phyloP scores from a whole-genome alignment of 2,888 invertebrate species.

The Lasioglossum vierecki region DNA sequence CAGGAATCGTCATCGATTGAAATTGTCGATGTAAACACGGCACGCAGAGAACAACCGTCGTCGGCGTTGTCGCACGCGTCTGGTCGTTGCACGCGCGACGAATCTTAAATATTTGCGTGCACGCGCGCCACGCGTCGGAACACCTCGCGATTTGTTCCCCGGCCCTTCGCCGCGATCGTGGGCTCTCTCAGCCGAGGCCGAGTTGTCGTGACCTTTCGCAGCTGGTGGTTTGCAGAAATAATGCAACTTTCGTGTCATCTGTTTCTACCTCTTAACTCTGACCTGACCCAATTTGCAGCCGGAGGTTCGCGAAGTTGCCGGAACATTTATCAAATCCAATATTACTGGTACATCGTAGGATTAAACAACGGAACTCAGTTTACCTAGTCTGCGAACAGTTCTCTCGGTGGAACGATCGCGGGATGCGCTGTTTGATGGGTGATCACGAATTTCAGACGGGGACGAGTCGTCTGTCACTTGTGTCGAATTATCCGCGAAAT shows the following conservation, averaged over 20 bases:
- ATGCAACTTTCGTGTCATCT: slow-evolving; percentile 71
- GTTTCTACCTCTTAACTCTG: slow-evolving; percentile 46
- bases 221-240: slow-evolving; percentile 61
- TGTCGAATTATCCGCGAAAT: neutral
- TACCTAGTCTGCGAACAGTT: neutral
- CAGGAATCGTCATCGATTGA: neutral
- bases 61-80: slow-evolving; percentile 7
- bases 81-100: slow-evolving; percentile 56
- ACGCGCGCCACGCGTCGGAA: slow-evolving; percentile 66
- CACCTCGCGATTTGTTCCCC: slow-evolving; percentile 70
- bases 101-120: slow-evolving; percentile 74
- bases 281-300: slow-evolving; percentile 5
- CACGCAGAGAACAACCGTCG: slow-evolving; percentile 6
- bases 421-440: neutral
- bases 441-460: neutral
- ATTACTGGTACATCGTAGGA: neutral
- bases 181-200: slow-evolving; percentile 5
- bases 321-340: neutral
- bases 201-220: slow-evolving; percentile 39
- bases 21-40: neutral
- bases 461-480: neutral
- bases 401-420: neutral
- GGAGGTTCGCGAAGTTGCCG: neutral
- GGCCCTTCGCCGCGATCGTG: neutral
- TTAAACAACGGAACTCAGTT: neutral